These are phyloP conservation scores for Austrolebias charrua DNA, from an alignment of 2,797 vertebrate species.

Conservation along the genomic window DNA sequence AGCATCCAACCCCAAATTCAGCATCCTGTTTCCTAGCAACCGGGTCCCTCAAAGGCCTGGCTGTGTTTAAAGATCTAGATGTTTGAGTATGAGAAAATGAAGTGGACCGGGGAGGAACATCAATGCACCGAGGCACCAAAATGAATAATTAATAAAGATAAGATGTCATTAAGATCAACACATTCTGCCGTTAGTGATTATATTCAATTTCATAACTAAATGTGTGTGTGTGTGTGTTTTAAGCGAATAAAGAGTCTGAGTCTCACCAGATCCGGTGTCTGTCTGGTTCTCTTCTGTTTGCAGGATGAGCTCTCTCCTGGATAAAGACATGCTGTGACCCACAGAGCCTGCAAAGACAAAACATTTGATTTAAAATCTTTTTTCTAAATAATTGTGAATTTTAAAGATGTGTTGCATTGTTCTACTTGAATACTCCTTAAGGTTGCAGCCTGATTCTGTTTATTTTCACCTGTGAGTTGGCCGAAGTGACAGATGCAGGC, in stretches of 20 bases:
- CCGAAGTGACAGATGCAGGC: slow-evolving; percentile 62
- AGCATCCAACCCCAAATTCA: slow-evolving; percentile 63
- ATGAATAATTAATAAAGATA: slow-evolving; percentile 13
- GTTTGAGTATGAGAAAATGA: slow-evolving; percentile 63
- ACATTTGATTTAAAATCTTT: no score
- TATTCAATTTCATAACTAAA: neutral
- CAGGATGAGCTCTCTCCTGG: slow-evolving; percentile 63
- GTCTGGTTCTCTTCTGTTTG: slow-evolving; percentile 66
- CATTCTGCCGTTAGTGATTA: neutral
- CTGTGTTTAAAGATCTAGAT: slow-evolving; percentile 64
- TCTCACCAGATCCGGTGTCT: slow-evolving; percentile 69
- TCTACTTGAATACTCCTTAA: no score
- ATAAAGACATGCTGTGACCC: slow-evolving; percentile 44
- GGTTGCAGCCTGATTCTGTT: neutral
- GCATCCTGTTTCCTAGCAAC: slow-evolving; percentile 82
- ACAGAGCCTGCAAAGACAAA: slow-evolving; percentile 34
- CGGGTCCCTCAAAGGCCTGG: slow-evolving; percentile 64
- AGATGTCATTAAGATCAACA: neutral
- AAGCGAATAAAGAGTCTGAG: neutral
- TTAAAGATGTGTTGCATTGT: neutral
- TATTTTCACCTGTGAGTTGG: slow-evolving; percentile 70
- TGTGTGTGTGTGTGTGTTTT: no score
- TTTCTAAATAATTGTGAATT: neutral
- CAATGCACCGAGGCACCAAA: slow-evolving; percentile 9
- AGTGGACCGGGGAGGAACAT: slow-evolving; percentile 16